Base-by-base conservation (phyloP, 2,797 vertebrate genomes). In the Typhlichthys eigenmanni region DNA sequence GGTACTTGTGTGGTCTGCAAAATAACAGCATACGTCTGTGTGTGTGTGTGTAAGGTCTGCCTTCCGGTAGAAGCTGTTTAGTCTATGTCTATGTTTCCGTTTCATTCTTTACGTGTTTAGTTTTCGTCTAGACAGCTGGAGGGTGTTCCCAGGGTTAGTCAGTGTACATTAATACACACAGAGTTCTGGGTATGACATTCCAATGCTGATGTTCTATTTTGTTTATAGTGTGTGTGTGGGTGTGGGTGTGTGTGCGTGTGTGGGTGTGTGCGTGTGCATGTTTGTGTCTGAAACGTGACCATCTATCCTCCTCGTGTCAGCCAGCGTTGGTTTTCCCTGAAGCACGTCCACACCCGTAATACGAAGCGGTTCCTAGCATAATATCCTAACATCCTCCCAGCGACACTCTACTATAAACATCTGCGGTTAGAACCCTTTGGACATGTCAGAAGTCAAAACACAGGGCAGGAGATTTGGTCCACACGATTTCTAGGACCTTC, bases 71-170 rank as follows among this genome's bases (percentile, higher is more conserved):
- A 0, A 56, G 72, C 68, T 85, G 71, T 83, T 82, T 81, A 82
- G 81, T 80, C 77, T 85, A 55, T 59, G 59, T 59, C 38, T 56
- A 51, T 48, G 58, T 58, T 32, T 68, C 68, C 77, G 66, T 46
- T 19, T 49, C 14, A 43, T 5, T 24, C 17, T 52, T 17, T 46
- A 17, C 50, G n/a, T 81, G 76, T 87, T 85, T 85, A 67, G 72
- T 68, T 82, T 78, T 47, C 50, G 81, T 88, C 86, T 85, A 85
- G 82, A 88, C 83, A 69, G 75, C 72, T 78, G 72, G 66, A 80
- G 76, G 79, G 77, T 71, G 75, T 85, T 85, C 81, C 62, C 71
- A 76, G 82, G 76, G 59, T 68, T 72, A 29, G 17, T 53, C 51
- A 45, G 64, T 52, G 74, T 58, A 69, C 62, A 60, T 61, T 65